Percentiles rank a stretch among this genome's conserved stretches.
phyloP scores from a whole-genome alignment of 2,797 vertebrate species.

The Chromobotia macracanthus region DNA sequence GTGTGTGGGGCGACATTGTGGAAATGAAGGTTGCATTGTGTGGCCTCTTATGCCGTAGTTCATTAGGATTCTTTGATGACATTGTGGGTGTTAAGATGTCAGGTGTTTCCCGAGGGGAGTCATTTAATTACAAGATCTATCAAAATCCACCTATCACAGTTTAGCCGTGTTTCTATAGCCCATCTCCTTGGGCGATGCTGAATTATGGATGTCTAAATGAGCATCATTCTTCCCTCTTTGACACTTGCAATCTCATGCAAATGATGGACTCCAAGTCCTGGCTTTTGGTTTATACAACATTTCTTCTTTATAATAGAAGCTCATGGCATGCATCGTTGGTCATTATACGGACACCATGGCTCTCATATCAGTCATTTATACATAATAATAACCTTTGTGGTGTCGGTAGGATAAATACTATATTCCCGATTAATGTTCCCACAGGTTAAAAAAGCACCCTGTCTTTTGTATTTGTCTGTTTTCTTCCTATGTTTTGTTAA shows the following conservation, averaged over 20 bases:
- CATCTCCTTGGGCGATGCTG: background rate
- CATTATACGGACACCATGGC: background rate
- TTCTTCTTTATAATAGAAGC: background rate
- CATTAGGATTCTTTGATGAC: conserved; percentile 47
- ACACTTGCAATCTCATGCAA: conserved; percentile 22
- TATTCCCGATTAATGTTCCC: conserved; percentile 30
- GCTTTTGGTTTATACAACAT: conserved; percentile 11
- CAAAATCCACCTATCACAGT: conserved; percentile 41
- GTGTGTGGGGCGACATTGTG: conserved; percentile 32
- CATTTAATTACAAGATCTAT: conserved; percentile 53
- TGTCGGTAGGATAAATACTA: conserved; percentile 31
- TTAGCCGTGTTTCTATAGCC: conserved; percentile 10
- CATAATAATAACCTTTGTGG: conserved; percentile 35
- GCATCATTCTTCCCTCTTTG: conserved; percentile 20
- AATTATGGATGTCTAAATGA: conserved; percentile 29
- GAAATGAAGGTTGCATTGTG: conserved; percentile 32
- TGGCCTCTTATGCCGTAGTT: conserved; percentile 18
- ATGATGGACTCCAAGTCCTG: conserved; percentile 4
- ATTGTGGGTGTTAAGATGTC: conserved; percentile 47
- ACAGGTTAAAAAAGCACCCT: conserved; percentile 8
- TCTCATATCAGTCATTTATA: conserved; percentile 30
- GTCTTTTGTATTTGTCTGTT: conserved; percentile 44
- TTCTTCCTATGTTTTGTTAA: background rate
- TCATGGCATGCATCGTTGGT: conserved; percentile 38
- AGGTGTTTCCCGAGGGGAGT: conserved; percentile 50